Evolutionary conservation across 64 coral and sea anemone genomes (phyloP), one percentile per base, ranked within the genome.

Genomic region (Hydrozoanthus tunicans): DNA sequence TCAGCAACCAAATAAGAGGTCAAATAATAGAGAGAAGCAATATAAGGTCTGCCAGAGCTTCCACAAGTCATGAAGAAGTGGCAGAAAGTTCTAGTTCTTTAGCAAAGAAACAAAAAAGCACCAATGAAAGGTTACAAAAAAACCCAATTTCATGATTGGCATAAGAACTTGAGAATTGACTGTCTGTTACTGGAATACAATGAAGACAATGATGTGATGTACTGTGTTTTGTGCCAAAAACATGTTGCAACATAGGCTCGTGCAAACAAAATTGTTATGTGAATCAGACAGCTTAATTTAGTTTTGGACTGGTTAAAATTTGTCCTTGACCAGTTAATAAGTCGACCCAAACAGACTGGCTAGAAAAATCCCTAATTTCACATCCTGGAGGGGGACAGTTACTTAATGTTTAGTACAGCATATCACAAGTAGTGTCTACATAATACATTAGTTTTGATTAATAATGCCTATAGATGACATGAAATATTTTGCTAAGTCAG

Each of bases 61-160:
- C 77, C 24, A 79, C 77, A 79, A 79, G 77, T 51, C 77, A 32
- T 79, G 77, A 79, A 79, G 77, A 79, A 79, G 77, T 79, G 77
- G 77, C 77, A 79, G 77, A 79, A 79, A 79, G 77, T 79, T 79
- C 77, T 43, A 43, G 32, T 43, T 43, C 32, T 43, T 43, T 1
- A 43, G 32, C 32, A 43, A 43, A 43, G 32, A 1, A 43, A 43
- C 32, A 43, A 43, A 43, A 43, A 43, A 20, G 77, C 77, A 51
- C 77, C 77, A 79, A 79, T 20, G 20, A 20, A 20, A 79, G 77
- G 53, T 79, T 79, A 79, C 77, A 52, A 79, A 79, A 79, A 53
- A 79, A 20, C 77, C 51, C 27, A 24, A 79, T 79, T 24, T 79
- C 27, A 24, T 79, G 77, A 52, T 52, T 79, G 27, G 77, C 24